These are phyloP conservation scores for Entelurus aequoreus DNA, from an alignment of 2,113 vertebrate genomes.

Conservation along the genomic window DNA sequence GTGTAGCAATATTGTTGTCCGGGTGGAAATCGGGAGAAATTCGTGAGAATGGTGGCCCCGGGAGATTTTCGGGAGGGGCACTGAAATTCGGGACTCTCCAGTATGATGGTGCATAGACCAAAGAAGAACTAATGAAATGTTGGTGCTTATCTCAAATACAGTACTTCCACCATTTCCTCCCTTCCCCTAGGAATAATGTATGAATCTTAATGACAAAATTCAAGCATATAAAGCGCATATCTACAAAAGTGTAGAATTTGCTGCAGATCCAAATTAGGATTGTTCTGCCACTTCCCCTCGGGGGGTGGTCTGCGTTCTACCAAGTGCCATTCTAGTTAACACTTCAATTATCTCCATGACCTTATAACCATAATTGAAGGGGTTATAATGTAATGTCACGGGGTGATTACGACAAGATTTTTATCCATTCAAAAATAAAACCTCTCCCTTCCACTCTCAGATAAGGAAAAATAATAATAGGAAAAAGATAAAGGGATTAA, in stretches of 20 bases:
- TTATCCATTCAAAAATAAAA: not conserved
- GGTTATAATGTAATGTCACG: not conserved
- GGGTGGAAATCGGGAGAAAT: too few relatives aligned
- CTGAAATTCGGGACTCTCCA: too few relatives aligned
- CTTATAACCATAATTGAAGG: not conserved
- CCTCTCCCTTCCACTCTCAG: too few relatives aligned
- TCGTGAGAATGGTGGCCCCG: too few relatives aligned
- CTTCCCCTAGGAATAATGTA: not conserved
- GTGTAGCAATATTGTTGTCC: too few relatives aligned
- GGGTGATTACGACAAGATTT: not conserved
- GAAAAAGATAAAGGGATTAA: not conserved
- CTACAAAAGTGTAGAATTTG: not conserved
- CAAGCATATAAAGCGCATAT: not conserved
- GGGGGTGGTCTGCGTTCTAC: not conserved
- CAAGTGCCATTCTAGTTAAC: not conserved
- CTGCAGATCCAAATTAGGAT: not conserved
- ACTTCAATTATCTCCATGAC: slow-evolving; percentile 5
- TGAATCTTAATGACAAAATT: not conserved
- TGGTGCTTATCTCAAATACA: not conserved
- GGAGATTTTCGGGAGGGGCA: too few relatives aligned
- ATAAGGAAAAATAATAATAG: not conserved
- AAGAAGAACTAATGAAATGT: not conserved
- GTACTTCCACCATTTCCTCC: not conserved
- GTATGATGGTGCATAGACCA: not conserved
- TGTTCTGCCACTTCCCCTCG: not conserved